Base-by-base conservation (phyloP, 2,797 vertebrate species). In the Coilia nasus region DNA sequence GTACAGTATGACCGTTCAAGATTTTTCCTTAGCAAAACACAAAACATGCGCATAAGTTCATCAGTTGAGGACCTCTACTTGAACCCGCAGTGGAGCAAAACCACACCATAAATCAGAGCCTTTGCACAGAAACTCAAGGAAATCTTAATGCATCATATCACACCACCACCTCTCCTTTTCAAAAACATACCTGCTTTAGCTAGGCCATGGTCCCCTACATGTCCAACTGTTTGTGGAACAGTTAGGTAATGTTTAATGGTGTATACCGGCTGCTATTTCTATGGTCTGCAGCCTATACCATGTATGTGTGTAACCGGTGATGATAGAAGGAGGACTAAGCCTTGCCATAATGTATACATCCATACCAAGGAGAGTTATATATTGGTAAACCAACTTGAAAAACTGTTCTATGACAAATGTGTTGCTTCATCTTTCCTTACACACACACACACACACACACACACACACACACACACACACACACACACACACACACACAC, bases 81-180 rank as follows among this genome's bases (percentile, higher is more conserved):
- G 59, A 89, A 85, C 81, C 80, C 75, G 83, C 83, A 75, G 83
- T 88, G 75, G 88, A 86, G 46, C 71, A 89, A 90, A 91, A 86
- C 88, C 88, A 87, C 84, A 87, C 83, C 23, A 86, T 87, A 90
- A 90, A 90, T 90, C 83, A 90, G 87, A 88, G 85, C 81, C 83
- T 21, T 81, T 64, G 78, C 62, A 87, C 87, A 54, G 88, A 50
- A 89, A 87, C 88, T 88, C 87, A 88, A 87, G 88, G 86, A 89
- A 88, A 88, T 80, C 82, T 87, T 86, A 84, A 86, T 83, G 86
- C 86, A 86, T 89, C 82, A 87, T 88, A 85, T 88, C 86, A 88
- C 23, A 14, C 87, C 89, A 90, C 88, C 87, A 87, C 88, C 85
- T 90, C 85, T 85, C 86, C 84, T 87, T 81, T 86, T 87, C 84